Evolutionary conservation across 2,797 vertebrate genomes (phyloP), one percentile per base, ranked within the genome.

Genomic region (Cyprinodon diabolis): DNA sequence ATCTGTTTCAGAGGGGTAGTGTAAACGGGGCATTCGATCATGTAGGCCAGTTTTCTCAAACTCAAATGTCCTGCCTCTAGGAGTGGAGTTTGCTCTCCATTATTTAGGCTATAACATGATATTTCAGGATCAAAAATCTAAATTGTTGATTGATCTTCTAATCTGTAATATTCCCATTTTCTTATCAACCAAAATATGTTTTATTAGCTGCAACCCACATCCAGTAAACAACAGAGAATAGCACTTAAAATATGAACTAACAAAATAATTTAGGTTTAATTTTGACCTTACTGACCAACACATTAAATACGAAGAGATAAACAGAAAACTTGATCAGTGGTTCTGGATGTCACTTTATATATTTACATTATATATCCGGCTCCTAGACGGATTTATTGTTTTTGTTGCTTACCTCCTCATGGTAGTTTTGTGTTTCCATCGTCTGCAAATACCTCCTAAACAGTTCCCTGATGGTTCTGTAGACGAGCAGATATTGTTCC

Each of bases 401-500:
- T 14, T 6, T 25, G 51, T 60, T 14, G 14, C 89, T 93, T 57
- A 95, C 94, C 92, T 91, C 69, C 5, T 79, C 66, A 79, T 54
- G 67, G 67, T 49, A n/a, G 52, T 35, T 37, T 17, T 74, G 71
- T 21, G 35, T 65, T 30, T 92, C 90, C 1, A 95, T 76, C n/a
- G 87, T 77, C 77, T 95, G 84, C 86, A 98, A 84, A 80, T 96
- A 95, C 78, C 90, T 94, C 87, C 94, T 91, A 91, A 99, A 98
- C 70, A 99, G 93, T 74, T 97, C 86, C 43, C 91, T 92, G 76
- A 99, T 94, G 0, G 92, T 95, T 57, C 86, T 95, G 67, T 97
- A 97, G 79, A 99, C 98, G 89, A 99, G 89, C 74, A 96, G 96
- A 55, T 99, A 99, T 80, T 99, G 98, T 84, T 98, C 97, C 98